Conservation (phyloP, 30 jellyfish, hydroid and myxozoan genomes). For the Sanderia malayensis region DNA sequence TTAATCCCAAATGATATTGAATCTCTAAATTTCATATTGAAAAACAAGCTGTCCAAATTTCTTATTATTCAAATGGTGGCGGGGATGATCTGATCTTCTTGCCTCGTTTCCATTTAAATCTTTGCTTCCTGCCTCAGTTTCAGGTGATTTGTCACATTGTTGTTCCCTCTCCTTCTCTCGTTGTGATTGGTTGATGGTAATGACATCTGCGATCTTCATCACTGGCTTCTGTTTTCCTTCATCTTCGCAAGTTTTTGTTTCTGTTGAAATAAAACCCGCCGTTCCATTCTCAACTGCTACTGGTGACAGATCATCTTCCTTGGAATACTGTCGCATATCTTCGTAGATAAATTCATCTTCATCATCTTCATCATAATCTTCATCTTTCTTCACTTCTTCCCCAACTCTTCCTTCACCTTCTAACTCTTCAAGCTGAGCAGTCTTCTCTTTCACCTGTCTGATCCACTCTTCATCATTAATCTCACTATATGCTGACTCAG, state of each 20-base stretch:
- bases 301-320: background rate
- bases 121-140: too few relatives aligned
- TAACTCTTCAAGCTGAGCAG: background rate
- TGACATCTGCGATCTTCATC: background rate
- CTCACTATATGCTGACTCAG: background rate
- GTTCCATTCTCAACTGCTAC: background rate
- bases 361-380: background rate
- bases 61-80: too few relatives aligned
- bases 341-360: background rate
- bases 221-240: too few relatives aligned
- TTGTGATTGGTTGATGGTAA: background rate
- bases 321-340: background rate
- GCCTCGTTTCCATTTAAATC: too few relatives aligned
- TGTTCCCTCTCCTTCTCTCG: too few relatives aligned
- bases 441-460: constrained; percentile 1
- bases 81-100: too few relatives aligned
- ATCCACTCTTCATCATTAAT: constrained; percentile 2
- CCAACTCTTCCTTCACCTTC: background rate
- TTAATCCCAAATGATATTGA: too few relatives aligned
- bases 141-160: too few relatives aligned
- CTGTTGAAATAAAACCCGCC: too few relatives aligned
- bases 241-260: too few relatives aligned
- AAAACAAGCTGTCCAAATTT: too few relatives aligned
- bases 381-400: background rate
- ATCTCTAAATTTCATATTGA: too few relatives aligned